These are phyloP conservation scores for Mya arenaria DNA, from an alignment of 1,140 invertebrate species.

Conservation along the genomic window DNA sequence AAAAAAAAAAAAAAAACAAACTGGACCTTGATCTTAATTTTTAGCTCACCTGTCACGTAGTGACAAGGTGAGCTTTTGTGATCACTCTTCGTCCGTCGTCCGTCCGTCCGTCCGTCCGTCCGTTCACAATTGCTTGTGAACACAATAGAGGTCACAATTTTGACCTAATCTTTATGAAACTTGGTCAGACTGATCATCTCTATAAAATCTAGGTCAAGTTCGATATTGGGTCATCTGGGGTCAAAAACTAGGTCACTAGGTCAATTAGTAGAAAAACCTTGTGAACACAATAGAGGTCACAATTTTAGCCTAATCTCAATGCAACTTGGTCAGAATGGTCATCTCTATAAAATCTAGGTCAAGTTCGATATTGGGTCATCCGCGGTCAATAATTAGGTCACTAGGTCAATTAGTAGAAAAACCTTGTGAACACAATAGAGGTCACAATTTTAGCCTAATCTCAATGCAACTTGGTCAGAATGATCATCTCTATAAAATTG, in stretches of 20 bases:
- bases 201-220: background rate
- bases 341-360: background rate
- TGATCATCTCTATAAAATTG: background rate
- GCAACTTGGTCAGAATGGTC: background rate
- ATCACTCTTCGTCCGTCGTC: background rate
- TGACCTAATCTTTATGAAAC: background rate
- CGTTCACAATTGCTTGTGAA: constrained; percentile 1
- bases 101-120: background rate
- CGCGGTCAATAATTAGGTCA: background rate
- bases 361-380: background rate
- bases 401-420: background rate
- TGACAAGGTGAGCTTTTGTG: constrained; percentile 10
- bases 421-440: background rate
- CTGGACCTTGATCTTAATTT: too few species aligned
- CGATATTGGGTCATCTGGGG: background rate
- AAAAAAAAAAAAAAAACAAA: too few species aligned
- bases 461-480: background rate
- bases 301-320: background rate
- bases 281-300: background rate
- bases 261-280: background rate
- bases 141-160: constrained; percentile 4
- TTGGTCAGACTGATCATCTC: background rate
- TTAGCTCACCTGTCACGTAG: background rate
- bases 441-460: background rate
- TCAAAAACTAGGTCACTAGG: background rate